Conservation (phyloP, 2,888 invertebrate genomes). For the Dioctria rufipes region DNA sequence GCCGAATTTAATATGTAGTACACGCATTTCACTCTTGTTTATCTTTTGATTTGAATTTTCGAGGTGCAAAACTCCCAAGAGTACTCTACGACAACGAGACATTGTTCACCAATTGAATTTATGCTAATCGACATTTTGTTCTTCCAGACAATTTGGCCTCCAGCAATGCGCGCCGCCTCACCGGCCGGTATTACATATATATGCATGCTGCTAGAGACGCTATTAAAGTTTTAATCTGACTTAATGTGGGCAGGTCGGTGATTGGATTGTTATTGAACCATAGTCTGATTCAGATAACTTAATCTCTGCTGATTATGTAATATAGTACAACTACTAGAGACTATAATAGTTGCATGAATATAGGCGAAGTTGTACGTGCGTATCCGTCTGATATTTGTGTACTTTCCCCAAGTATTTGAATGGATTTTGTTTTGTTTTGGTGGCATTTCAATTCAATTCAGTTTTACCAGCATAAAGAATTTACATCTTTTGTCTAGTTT, state of each 20-base stretch:
- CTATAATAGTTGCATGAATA: no score
- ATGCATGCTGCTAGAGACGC: background rate
- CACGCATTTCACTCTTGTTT: background rate
- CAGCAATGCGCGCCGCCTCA: background rate
- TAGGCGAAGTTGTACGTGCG: no score
- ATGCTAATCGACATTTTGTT: conserved; percentile 45
- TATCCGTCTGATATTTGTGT: no score
- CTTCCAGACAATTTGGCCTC: conserved; percentile 45
- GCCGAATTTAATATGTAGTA: background rate
- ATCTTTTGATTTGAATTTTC: conserved; percentile 30
- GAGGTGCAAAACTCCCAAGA: background rate
- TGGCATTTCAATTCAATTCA: no score
- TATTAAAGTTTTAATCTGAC: conserved; percentile 14
- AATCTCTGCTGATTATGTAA: no score
- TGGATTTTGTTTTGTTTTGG: no score
- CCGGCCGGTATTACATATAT: conserved; percentile 47
- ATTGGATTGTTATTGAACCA: conserved; percentile 7
- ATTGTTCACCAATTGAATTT: conserved; percentile 10
- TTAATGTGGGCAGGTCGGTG: conserved; percentile 14
- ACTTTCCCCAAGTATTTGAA: no score
- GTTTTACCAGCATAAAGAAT: no score
- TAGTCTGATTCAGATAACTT: background rate
- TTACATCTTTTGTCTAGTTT: no score
- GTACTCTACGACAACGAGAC: background rate
- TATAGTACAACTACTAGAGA: no score